A percentile compares a stretch with the other conserved stretches of the same genome.
phyloP scores from a whole-genome alignment of 2,888 invertebrate genomes.

The Catocala nupta region DNA sequence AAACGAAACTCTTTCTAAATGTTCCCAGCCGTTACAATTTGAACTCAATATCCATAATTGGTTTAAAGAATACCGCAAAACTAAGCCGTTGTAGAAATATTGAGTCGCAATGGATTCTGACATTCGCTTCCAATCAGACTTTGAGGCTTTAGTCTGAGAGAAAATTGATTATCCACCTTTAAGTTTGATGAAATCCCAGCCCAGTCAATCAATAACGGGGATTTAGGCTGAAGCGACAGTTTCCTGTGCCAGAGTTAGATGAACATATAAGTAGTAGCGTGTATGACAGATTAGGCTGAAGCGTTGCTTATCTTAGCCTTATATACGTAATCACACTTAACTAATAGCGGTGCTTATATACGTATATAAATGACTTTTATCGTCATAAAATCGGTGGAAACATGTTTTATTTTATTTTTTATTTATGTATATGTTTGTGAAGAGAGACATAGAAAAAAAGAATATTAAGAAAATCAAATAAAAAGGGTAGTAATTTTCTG shows the following conservation, averaged over 20 bases:
- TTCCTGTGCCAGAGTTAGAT: conserved; percentile 12
- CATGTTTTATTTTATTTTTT: too few species aligned
- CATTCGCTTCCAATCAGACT: conserved; percentile 52
- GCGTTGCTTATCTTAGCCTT: background rate
- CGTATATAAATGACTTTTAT: too few species aligned
- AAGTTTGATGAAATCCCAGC: conserved; percentile 49
- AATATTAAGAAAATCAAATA: too few species aligned
- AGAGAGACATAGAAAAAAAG: too few species aligned
- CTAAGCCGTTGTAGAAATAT: conserved; percentile 44
- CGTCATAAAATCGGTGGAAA: too few species aligned
- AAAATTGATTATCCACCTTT: conserved; percentile 54
- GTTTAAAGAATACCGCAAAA: conserved; percentile 21
- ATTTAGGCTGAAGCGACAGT: conserved; percentile 29
- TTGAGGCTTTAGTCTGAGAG: conserved; percentile 43
- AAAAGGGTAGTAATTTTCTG: too few species aligned
- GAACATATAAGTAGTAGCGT: background rate
- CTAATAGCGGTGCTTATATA: too few species aligned
- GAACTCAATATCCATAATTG: conserved; percentile 19
- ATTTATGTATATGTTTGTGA: too few species aligned
- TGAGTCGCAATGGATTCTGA: conserved; percentile 42
- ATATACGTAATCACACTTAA: too few species aligned
- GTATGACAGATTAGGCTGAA: conserved; percentile 2
- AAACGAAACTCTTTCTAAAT: background rate
- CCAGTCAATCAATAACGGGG: conserved; percentile 42
- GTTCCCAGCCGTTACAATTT: conserved; percentile 8